Evolutionary conservation across 2,113 vertebrate species (phyloP).

Genomic region (Reinhardtius hippoglossoides): DNA sequence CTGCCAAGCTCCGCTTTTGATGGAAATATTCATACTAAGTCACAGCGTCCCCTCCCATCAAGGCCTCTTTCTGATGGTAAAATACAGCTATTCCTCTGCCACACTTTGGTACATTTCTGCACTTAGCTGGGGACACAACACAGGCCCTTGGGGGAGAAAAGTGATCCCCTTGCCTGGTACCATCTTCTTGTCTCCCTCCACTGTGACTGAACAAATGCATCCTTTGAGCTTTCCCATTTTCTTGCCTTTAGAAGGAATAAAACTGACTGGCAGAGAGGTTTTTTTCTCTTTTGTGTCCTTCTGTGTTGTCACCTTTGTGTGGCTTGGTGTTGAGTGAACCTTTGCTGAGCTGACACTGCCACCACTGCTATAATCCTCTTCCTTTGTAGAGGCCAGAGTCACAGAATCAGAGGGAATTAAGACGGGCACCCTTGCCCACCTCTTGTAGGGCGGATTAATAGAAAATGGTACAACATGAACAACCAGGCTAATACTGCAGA

Average conservation of each 20-base stretch:
- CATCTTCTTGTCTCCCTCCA: conserved; percentile 23
- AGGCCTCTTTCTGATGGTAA: conserved; percentile 27
- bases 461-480: conserved; percentile 25
- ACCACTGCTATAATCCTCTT: conserved; percentile 36
- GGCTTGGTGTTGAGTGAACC: conserved; percentile 13
- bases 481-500: neutral
- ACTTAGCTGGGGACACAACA: conserved; percentile 34
- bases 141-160: conserved; percentile 33
- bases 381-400: conserved; percentile 10
- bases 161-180: conserved; percentile 36
- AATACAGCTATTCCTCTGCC: conserved; percentile 34
- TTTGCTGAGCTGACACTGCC: conserved; percentile 17
- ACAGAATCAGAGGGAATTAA: conserved; percentile 39
- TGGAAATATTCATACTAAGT: conserved; percentile 31
- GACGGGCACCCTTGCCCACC: conserved; percentile 24
- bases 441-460: conserved; percentile 46
- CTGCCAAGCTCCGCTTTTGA: conserved; percentile 25
- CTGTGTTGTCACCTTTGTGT: conserved; percentile 18
- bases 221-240: conserved; percentile 56
- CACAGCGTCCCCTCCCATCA: neutral
- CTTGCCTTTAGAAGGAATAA: conserved; percentile 37
- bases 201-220: conserved; percentile 49
- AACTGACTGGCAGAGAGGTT: conserved; percentile 12
- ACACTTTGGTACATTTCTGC: conserved; percentile 25
- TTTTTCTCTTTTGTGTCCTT: neutral